Conservation (phyloP, 2,797 vertebrate genomes). For the Meda fulgida region DNA sequence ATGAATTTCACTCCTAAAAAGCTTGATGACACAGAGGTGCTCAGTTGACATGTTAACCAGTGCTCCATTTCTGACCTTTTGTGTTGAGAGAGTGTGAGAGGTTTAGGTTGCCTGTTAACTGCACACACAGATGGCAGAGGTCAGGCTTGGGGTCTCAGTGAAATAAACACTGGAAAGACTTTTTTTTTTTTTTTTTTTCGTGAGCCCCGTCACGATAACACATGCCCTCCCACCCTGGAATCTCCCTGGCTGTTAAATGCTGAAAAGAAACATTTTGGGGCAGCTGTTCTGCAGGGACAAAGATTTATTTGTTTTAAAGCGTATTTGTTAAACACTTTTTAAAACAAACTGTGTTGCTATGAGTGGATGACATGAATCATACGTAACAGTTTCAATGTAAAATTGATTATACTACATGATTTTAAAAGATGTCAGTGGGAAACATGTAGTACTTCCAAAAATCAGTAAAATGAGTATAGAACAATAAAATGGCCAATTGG, state of each 20-base stretch:
- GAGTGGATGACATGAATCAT: neutral
- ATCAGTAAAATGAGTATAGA: neutral
- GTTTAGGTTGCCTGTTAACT: conserved; percentile 48
- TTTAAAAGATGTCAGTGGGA: neutral
- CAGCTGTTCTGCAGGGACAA: conserved; percentile 21
- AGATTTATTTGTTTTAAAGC: conserved; percentile 11
- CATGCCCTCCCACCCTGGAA: conserved; percentile 41
- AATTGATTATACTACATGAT: neutral
- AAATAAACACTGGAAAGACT: conserved; percentile 70
- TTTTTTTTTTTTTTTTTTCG: conserved; percentile 48
- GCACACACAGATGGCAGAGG: conserved; percentile 50
- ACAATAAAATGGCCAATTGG: neutral
- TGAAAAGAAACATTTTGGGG: conserved; percentile 49
- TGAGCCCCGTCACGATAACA: conserved; percentile 33
- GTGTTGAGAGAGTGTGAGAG: conserved; percentile 41
- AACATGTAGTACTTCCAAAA: neutral
- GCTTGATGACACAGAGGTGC: neutral
- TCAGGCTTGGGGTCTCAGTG: conserved; percentile 59
- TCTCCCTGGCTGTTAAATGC: conserved; percentile 32
- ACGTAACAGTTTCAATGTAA: neutral
- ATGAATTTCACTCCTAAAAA: neutral
- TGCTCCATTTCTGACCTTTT: conserved; percentile 45
- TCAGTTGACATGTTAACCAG: conserved; percentile 35
- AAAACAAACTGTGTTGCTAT: neutral
- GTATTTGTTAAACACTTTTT: conserved; percentile 3